Base-by-base conservation (phyloP, 1,140 invertebrate species). In the Brachystomella parvula region DNA sequence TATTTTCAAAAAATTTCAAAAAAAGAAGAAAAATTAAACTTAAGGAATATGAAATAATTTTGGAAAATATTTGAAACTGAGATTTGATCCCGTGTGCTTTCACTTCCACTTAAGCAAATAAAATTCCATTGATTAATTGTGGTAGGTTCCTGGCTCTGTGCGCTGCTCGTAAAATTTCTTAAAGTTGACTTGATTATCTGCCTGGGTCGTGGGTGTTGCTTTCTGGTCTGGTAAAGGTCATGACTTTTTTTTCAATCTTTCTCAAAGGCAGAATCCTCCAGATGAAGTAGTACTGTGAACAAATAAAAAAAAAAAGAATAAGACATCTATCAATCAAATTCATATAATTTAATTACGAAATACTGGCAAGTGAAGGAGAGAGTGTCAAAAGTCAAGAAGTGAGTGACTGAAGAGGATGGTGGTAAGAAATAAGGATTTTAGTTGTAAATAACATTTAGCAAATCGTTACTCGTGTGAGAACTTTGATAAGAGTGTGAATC, bases 261-360 rank as follows among this genome's bases (percentile, higher is more conserved):
- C 49, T 72, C 67, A 72, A 64, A 72, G 65, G 66, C 70, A 72
- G 56, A 72, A 72, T 59, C 70, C 70, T 69, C 70, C 67, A 35
- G 70, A 72, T 65, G 70, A 72, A n/a, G n/a, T n/a, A n/a, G n/a
- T n/a, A 67, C 70, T 72, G 67, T 64, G 67, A 63, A 64, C 49
- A 31, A 69, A 72, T 19, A 63, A 39, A 69, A 31, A 67, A 63
- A 67, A 63, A 9, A 6, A 39, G 35, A 39, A 39, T 39, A 9
- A 39, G 19, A 19, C 35, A 39, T 9, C 19, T n/a, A n/a, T 39
- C 35, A 39, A 19, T 19, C 35, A 39, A 19, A 9, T 19, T 39
- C 35, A 39, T 39, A 39, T 19, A 39, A 39, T 39, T 39, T 9
- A 19, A 39, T 39, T n/a, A n/a, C n/a, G n/a, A n/a, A n/a, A n/a